Percentiles rank a stretch among this genome's conserved stretches.
phyloP scores from a whole-genome alignment of 23 tunicate species.

The Halocynthia aurantium region DNA sequence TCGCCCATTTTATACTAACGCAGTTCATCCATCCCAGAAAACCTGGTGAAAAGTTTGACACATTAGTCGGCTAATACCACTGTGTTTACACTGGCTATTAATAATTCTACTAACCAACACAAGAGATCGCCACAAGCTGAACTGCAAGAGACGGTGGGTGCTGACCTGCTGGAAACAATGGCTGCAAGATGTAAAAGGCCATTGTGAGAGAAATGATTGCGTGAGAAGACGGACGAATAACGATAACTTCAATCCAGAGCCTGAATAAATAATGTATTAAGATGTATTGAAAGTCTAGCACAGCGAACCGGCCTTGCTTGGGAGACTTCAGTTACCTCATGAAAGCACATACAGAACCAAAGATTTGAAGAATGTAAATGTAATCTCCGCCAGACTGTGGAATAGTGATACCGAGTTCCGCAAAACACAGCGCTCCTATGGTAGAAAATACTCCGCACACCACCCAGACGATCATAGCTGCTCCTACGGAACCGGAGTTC shows the following conservation, averaged over 20 bases:
- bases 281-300: not conserved
- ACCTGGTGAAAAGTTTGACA: conserved; percentile 2
- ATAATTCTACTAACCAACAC: conserved; percentile 19
- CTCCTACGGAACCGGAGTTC: conserved; percentile 30
- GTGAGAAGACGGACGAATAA: conserved; percentile 46
- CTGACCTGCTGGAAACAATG: not conserved
- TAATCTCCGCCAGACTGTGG: conserved; percentile 63
- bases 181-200: conserved; percentile 30
- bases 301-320: no score
- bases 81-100: no score
- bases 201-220: conserved; percentile 43
- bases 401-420: conserved; percentile 49
- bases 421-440: conserved; percentile 53
- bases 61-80: no score
- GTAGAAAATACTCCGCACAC: conserved; percentile 45
- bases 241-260: conserved; percentile 47
- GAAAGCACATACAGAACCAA: conserved; percentile 44
- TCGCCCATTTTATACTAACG: conserved; percentile 19
- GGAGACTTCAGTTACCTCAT: conserved; percentile 24
- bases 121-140: conserved; percentile 17
- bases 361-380: conserved; percentile 22
- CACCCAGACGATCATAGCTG: conserved; percentile 28
- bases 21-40: conserved; percentile 31
- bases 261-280: not conserved
- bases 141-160: conserved; percentile 21